A percentile compares a stretch with the other conserved stretches of the same genome.
Conservation (phyloP, 2,113 vertebrate genomes). For the Catharus minimus region DNA sequence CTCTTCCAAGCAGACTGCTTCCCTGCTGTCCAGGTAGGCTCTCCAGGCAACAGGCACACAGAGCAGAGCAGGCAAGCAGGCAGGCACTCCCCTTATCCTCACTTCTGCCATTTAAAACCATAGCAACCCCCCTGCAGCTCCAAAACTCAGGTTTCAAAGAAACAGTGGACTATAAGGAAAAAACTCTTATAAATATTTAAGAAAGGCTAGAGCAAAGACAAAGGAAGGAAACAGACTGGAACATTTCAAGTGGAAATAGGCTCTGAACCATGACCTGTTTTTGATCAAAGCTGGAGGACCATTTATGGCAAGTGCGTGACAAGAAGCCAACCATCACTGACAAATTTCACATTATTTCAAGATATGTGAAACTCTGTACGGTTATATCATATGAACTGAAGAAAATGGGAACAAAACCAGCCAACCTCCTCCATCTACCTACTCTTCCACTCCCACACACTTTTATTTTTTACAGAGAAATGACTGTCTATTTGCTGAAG, state of each 20-base stretch:
- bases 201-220: neutral
- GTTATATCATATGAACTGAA: neutral
- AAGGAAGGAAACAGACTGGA: neutral
- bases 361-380: neutral
- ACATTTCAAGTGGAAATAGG: neutral
- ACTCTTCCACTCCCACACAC: neutral
- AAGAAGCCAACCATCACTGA: neutral
- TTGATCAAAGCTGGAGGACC: neutral
- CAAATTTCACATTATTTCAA: slow-evolving; percentile 3
- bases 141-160: neutral
- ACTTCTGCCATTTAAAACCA: neutral
- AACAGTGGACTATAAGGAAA: neutral
- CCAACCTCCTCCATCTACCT: neutral
- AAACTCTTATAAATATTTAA: neutral
- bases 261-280: neutral
- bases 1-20: neutral
- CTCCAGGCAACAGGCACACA: neutral
- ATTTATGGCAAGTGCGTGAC: neutral
- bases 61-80: rapidly evolving
- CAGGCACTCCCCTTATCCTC: neutral
- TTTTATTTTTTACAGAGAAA: neutral
- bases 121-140: neutral
- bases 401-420: neutral
- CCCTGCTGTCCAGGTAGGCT: neutral
- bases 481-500: neutral